phyloP scores from a whole-genome alignment of 1,140 invertebrate genomes.

The Drosophila lowei region DNA sequence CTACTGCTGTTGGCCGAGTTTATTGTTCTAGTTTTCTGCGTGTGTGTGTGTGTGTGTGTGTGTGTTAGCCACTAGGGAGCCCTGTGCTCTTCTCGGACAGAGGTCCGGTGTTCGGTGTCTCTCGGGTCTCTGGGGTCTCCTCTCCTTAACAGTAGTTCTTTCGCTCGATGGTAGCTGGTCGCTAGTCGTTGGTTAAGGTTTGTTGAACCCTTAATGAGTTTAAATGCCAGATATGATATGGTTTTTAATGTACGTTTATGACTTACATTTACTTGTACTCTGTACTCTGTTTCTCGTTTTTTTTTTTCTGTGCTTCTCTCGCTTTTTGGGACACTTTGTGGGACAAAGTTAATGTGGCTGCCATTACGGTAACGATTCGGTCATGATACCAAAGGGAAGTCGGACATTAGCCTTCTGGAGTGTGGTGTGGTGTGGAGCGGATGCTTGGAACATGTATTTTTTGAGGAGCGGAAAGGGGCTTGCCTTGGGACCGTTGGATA shows the following conservation, averaged over 20 bases:
- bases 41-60: too few species aligned
- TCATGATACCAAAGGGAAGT: conserved; percentile 42
- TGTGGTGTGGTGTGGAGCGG: background rate
- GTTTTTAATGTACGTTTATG: conserved; percentile 63
- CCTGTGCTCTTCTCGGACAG: background rate
- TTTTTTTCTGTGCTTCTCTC: background rate
- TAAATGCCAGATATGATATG: conserved; percentile 56
- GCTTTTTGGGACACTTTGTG: conserved; percentile 46
- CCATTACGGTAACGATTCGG: conserved; percentile 48
- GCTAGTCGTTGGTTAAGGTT: conserved; percentile 50
- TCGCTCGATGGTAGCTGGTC: conserved; percentile 32
- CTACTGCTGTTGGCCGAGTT: conserved; percentile 58
- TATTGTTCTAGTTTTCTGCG: conserved; percentile 67
- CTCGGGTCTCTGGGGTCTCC: too few species aligned
- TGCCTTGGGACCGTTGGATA: conserved; percentile 3
- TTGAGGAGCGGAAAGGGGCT: conserved; percentile 9
- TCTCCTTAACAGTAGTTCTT: conserved; percentile 63
- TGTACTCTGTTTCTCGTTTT: conserved; percentile 2
- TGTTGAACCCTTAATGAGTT: conserved; percentile 76
- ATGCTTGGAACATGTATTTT: conserved; percentile 25
- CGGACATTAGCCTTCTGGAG: conserved; percentile 18
- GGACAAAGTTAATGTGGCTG: conserved; percentile 46
- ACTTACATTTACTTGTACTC: conserved; percentile 13
- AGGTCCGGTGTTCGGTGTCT: background rate
- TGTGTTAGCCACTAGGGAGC: conserved; percentile 17